These are phyloP conservation scores for Limonius californicus DNA, from an alignment of 1,140 invertebrate genomes.

Conservation along the genomic window DNA sequence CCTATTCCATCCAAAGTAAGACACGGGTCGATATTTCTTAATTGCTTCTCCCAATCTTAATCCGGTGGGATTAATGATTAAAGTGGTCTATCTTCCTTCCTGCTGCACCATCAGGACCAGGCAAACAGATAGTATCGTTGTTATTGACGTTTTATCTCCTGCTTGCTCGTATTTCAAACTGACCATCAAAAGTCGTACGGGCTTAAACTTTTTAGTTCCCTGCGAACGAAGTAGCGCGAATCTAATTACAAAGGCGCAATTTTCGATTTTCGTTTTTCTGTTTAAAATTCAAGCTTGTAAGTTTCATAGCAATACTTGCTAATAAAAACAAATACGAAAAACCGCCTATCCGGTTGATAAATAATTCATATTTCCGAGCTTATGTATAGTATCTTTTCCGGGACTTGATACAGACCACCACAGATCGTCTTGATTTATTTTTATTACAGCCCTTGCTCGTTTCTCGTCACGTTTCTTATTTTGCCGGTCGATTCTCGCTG, in stretches of 20 bases:
- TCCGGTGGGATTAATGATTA: conserved; percentile 20
- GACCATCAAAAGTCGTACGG: too few relatives aligned
- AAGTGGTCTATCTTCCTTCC: conserved; percentile 16
- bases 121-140: not conserved
- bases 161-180: too few relatives aligned
- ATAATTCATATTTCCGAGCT: not conserved
- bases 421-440: conserved; percentile 22
- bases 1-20: conserved; percentile 19
- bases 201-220: too few relatives aligned
- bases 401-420: not conserved
- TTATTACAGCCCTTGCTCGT: conserved; percentile 24
- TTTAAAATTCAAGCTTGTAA: too few relatives aligned
- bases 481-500: conserved; percentile 24
- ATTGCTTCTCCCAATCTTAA: conserved; percentile 24
- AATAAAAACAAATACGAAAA: not conserved
- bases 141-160: not conserved
- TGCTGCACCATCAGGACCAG: not conserved
- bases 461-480: conserved; percentile 27
- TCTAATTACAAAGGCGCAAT: too few relatives aligned
- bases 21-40: conserved; percentile 22
- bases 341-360: not conserved
- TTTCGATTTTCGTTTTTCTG: too few relatives aligned
- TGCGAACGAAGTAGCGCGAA: too few relatives aligned
- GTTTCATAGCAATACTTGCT: too few relatives aligned
- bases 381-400: not conserved